Evolutionary conservation across 2,888 invertebrate genomes (phyloP).

Genomic region (Oscheius sp.): DNA sequence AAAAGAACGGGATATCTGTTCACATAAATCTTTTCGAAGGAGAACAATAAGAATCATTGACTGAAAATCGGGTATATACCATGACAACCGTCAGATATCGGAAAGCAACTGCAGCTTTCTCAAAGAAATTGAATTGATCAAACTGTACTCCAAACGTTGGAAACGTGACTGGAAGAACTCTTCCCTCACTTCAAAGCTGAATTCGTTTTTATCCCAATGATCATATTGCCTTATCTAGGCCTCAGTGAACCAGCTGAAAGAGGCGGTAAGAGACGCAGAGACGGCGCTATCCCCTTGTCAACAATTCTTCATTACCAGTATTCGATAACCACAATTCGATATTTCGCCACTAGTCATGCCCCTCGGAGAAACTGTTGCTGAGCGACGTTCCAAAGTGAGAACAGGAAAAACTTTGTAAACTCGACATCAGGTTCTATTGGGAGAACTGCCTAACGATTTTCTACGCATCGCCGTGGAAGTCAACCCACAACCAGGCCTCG

Average conservation of each 20-base stretch:
- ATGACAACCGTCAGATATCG: too few relatives aligned
- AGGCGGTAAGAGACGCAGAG: constrained; percentile 34
- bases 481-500: constrained; percentile 29
- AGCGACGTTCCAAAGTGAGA: constrained; percentile 34
- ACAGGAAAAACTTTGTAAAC: background rate
- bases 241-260: background rate
- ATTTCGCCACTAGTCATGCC: background rate
- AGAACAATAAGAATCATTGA: too few relatives aligned
- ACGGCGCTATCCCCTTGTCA: background rate
- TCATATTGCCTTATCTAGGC: too few relatives aligned
- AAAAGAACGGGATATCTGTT: too few relatives aligned
- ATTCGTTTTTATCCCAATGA: too few relatives aligned
- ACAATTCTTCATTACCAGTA: constrained; percentile 4
- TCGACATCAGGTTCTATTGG: constrained; percentile 56
- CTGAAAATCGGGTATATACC: too few relatives aligned
- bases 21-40: too few relatives aligned
- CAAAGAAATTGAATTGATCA: too few relatives aligned
- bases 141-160: too few relatives aligned
- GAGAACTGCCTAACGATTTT: constrained; percentile 64
- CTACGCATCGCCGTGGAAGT: constrained; percentile 58
- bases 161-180: too few relatives aligned
- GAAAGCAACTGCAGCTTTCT: too few relatives aligned
- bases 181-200: too few relatives aligned
- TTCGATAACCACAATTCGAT: background rate
- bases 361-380: constrained; percentile 39